Evolutionary conservation across 2,888 invertebrate species (phyloP).

Genomic region (Ditula angustiorana): DNA sequence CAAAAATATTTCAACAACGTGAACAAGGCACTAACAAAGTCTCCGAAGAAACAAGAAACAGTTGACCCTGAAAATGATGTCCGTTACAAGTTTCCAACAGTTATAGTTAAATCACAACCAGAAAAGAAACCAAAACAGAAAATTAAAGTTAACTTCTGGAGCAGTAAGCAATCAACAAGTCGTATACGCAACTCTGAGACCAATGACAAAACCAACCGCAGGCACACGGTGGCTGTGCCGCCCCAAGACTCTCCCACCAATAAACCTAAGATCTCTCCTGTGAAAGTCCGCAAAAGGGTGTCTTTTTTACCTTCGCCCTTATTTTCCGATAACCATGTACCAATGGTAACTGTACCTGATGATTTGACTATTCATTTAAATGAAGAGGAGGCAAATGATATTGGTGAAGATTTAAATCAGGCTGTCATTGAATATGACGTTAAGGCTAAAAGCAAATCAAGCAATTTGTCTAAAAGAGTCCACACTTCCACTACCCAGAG

Average conservation of each 20-base stretch:
- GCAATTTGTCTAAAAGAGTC: constrained; percentile 56
- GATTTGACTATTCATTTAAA: constrained; percentile 81
- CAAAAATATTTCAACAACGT: constrained; percentile 61
- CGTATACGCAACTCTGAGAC: constrained; percentile 58
- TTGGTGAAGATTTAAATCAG: constrained; percentile 70
- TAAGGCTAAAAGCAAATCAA: constrained; percentile 48
- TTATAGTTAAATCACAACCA: constrained; percentile 57
- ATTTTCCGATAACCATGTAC: constrained; percentile 77
- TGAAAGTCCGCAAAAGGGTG: constrained; percentile 75
- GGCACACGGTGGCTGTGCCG: constrained; percentile 66
- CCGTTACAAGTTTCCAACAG: constrained; percentile 72
- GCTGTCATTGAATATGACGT: constrained; percentile 61
- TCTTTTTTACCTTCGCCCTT: constrained; percentile 77
- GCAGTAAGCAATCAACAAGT: constrained; percentile 64
- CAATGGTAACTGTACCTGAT: constrained; percentile 82
- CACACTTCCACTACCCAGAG: constrained; percentile 54
- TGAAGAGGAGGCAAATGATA: constrained; percentile 77
- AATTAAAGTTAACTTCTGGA: constrained; percentile 82
- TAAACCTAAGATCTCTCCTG: constrained; percentile 61
- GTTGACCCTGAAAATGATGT: constrained; percentile 63
- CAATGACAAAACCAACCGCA: constrained; percentile 56
- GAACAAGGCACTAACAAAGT: constrained; percentile 53
- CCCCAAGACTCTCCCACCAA: constrained; percentile 45
- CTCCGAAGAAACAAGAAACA: constrained; percentile 49
- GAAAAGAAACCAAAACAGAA: constrained; percentile 68